Conservation (phyloP, 2,888 invertebrate genomes). For the Drepanosiphum platanoidis region DNA sequence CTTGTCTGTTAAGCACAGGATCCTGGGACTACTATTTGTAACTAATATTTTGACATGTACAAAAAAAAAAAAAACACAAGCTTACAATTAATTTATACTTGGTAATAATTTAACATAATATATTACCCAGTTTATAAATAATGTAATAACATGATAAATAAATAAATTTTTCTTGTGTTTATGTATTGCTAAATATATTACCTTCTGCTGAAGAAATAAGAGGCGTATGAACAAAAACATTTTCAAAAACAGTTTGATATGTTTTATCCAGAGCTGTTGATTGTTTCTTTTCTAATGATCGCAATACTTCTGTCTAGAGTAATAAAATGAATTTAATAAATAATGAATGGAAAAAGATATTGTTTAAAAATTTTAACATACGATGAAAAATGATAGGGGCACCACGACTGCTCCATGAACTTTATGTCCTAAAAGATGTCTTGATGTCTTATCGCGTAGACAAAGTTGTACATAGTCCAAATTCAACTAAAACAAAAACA, state of each 20-base stretch:
- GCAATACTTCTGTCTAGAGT: conserved; percentile 39
- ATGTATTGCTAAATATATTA: not conserved
- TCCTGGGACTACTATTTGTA: no score
- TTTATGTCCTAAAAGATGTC: conserved; percentile 63
- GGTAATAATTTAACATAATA: not conserved
- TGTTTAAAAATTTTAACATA: conserved; percentile 55
- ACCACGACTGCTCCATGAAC: conserved; percentile 52
- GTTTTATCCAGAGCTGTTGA: not conserved
- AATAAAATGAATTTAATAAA: conserved; percentile 19
- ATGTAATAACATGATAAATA: not conserved
- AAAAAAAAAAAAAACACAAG: no score
- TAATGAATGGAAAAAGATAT: not conserved
- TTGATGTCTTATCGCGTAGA: conserved; percentile 55
- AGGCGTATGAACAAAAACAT: conserved; percentile 41
- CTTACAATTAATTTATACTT: no score
- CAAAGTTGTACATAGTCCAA: conserved; percentile 53
- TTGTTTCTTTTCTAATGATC: conserved; percentile 18
- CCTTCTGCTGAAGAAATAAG: conserved; percentile 38
- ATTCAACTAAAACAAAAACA: conserved; percentile 26
- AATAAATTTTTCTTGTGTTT: not conserved
- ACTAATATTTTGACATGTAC: no score
- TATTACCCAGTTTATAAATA: not conserved
- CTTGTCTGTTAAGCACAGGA: no score
- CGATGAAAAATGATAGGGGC: conserved; percentile 62
- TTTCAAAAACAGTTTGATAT: conserved; percentile 47